Conservation (phyloP, 2,888 invertebrate species). For the Busseola fusca region DNA sequence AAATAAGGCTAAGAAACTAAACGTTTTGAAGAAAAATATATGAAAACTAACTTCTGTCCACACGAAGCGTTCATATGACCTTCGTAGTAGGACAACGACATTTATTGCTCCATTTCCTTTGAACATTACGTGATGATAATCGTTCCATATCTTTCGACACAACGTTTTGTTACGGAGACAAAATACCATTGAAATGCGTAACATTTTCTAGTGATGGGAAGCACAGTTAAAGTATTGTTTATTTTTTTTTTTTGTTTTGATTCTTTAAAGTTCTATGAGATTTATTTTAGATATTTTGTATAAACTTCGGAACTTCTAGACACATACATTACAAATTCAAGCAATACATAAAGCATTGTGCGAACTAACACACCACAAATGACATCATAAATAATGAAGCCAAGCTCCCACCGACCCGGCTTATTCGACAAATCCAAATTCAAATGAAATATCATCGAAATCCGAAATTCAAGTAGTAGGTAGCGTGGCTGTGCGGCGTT, state of each 20-base stretch:
- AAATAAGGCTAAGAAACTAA: conserved; percentile 56
- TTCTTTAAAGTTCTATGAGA: conserved; percentile 27
- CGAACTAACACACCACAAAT: conserved; percentile 58
- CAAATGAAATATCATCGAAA: conserved; percentile 61
- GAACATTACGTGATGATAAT: conserved; percentile 53
- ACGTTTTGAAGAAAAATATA: conserved; percentile 43
- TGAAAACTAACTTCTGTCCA: conserved; percentile 32
- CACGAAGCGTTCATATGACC: conserved; percentile 40
- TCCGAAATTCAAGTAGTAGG: conserved; percentile 51
- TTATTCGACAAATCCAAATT: conserved; percentile 60
- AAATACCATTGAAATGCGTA: conserved; percentile 44
- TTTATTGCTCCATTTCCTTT: conserved; percentile 56
- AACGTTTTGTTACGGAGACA: conserved; percentile 48
- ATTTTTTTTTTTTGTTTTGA: conserved; percentile 18
- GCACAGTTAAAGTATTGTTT: conserved; percentile 23
- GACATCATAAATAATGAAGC: conserved; percentile 60
- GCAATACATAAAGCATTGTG: conserved; percentile 54
- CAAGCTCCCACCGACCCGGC: conserved; percentile 37
- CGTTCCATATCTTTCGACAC: conserved; percentile 36
- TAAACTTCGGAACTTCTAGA: conserved; percentile 46
- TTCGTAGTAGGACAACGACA: conserved; percentile 47
- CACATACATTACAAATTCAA: conserved; percentile 43
- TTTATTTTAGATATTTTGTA: conserved; percentile 32
- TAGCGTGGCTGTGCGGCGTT: conserved; percentile 11
- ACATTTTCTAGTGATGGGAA: conserved; percentile 23